A percentile compares a stretch with the other conserved stretches of the same genome.
Evolutionary conservation across 2,888 invertebrate species (phyloP).

Genomic region (Rhingia campestris): DNA sequence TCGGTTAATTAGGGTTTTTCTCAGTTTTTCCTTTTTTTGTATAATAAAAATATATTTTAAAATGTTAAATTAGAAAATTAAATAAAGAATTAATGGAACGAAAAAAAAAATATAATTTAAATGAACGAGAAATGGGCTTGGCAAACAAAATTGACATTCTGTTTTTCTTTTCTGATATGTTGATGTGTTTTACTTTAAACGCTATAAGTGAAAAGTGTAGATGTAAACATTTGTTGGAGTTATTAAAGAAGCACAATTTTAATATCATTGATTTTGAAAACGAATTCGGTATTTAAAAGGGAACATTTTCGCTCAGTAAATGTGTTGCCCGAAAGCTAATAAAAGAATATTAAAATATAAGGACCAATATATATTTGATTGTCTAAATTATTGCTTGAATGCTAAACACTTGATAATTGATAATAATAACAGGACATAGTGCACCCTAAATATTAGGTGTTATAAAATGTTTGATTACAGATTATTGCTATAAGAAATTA

Average conservation of each 20-base stretch:
- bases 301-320: not conserved
- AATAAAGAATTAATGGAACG: slow-evolving; percentile 9
- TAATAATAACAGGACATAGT: too few relatives aligned
- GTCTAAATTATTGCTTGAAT: too few relatives aligned
- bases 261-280: not conserved
- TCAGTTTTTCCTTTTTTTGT: slow-evolving; percentile 17
- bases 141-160: slow-evolving; percentile 59
- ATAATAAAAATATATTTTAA: slow-evolving; percentile 16
- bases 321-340: not conserved
- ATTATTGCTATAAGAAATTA: too few relatives aligned
- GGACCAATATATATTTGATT: too few relatives aligned
- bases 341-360: too few relatives aligned
- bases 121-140: slow-evolving; percentile 58
- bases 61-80: slow-evolving; percentile 3
- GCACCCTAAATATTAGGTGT: too few relatives aligned
- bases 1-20: slow-evolving; percentile 49
- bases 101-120: slow-evolving; percentile 8
- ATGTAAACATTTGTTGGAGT: not conserved
- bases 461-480: too few relatives aligned
- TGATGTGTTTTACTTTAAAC: slow-evolving; percentile 42
- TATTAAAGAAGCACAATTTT: not conserved
- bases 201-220: slow-evolving; percentile 3
- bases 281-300: not conserved
- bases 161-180: slow-evolving; percentile 59
- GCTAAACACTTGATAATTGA: too few relatives aligned